These are phyloP conservation scores for Decapterus maruadsi DNA, from an alignment of 2,797 vertebrate species.

Conservation along the genomic window DNA sequence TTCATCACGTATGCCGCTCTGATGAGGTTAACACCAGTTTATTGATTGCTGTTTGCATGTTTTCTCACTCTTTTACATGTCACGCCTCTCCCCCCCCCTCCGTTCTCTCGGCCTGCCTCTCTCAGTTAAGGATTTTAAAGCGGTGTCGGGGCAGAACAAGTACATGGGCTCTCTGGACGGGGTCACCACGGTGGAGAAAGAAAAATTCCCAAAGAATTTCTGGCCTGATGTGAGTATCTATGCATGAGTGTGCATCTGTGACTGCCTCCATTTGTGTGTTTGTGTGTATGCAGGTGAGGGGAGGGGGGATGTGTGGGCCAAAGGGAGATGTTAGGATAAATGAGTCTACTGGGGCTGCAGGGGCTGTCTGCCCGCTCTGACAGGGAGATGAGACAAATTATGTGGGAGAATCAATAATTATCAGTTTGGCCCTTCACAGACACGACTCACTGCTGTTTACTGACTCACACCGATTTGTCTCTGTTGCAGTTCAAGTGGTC, in stretches of 20 bases:
- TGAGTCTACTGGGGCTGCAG: constrained; percentile 71
- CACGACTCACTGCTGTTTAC: constrained; percentile 66
- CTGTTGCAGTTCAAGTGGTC: constrained; percentile 90
- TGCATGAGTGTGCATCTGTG: constrained; percentile 44
- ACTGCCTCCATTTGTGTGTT: constrained; percentile 26
- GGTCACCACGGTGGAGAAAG: constrained; percentile 86
- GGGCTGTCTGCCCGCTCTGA: constrained; percentile 67
- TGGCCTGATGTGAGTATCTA: constrained; percentile 87
- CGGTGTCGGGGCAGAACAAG: constrained; percentile 78
- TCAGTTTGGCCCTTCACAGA: constrained; percentile 70
- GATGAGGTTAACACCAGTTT: constrained; percentile 87
- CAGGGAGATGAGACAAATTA: constrained; percentile 83
- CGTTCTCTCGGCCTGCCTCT: constrained; percentile 20
- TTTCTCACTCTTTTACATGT: constrained; percentile 84
- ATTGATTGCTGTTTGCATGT: constrained; percentile 89
- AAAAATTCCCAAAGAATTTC: constrained; percentile 89
- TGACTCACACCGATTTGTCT: constrained; percentile 69
- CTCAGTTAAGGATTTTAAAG: constrained; percentile 85
- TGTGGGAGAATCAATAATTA: constrained; percentile 78
- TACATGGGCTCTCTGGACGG: constrained; percentile 79
- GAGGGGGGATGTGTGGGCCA: constrained; percentile 47
- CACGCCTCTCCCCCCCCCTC: constrained; percentile 38
- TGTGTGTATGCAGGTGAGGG: constrained; percentile 3
- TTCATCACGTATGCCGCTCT: constrained; percentile 80
- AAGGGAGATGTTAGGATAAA: constrained; percentile 72